Evolutionary conservation across 2,888 invertebrate species (phyloP), one percentile per base, ranked within the genome.

Genomic region (Philopedon plagiatum): DNA sequence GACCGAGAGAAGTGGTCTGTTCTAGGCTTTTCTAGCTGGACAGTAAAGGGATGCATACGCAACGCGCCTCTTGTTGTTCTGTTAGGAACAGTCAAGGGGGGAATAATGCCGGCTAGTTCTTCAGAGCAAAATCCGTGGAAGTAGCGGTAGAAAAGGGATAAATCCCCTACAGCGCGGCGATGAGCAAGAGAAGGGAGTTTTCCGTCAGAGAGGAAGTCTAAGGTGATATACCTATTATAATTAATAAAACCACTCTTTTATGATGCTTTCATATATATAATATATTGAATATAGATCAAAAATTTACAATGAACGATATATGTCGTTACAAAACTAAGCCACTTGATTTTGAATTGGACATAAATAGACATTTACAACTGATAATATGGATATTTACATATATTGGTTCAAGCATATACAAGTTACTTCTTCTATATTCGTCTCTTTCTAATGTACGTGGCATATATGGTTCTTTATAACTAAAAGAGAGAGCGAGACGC

Each of bases 251-350:
- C 26, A 13, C 34, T 3, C 7, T 18, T 41, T 26, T 71, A 46
- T 60, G 74, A 75, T 75, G 75, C 75, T 72, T 69, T 75, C 74
- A 75, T 72, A 72, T 71, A 70, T 74, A 74, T 71, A 83, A 83
- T 84, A 84, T 84, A 84, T 84, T 84, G 84, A 83, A 83, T 84
- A 83, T 84, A 83, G 79, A 80, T 84, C 82, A 82, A 80, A 82
- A 81, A 83, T 84, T 83, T 84, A 84, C 84, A 84, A 83, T 84
- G 83, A 83, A 83, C 82, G 83, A 83, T 83, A 83, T 83, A 84
- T 83, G 83, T 83, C 82, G 82, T 84, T 84, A 83, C 81, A 83
- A 83, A 83, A 83, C 82, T 81, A 82, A 81, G 84, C 83, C 83
- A 83, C 83, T 83, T 83, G 62, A 57, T 78, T 76, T 77, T 74